Evolutionary conservation across 1,140 invertebrate species (phyloP), one percentile per base, ranked within the genome.

Genomic region (Antheraea pernyi): DNA sequence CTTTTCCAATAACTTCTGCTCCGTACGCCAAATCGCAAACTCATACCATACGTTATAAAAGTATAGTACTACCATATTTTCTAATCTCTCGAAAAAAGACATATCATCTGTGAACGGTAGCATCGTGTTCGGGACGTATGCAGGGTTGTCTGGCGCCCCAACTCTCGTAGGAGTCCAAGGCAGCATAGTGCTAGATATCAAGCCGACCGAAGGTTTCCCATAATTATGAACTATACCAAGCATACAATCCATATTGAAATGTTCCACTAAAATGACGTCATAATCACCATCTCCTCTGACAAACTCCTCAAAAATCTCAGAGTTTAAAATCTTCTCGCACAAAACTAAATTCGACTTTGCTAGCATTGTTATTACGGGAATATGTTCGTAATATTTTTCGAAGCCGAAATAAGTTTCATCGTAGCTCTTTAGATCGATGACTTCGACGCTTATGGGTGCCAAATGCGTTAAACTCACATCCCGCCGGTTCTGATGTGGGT

Each of bases 161-260:
- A 94, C 91, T 18, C 92, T 69, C 19, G 65, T 59, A 80, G 16
- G 89, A 74, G 66, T 88, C 94, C 94, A 95, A 3, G 94, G 90
- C 81, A 95, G 86, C 10, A 94, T 71, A 0, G 91, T 84, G 58
- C 91, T 92, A 4, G 94, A 94, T 76, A 91, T 91, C n/a, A 94
- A 62, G 0, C 90, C 88, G 2, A 96, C 93, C 4, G 94, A 90
- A 0, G 95, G 95, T 3, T 93, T 91, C 66, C 94, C 90, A 36
- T 95, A 94, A 71, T 94, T 92, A 68, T 95, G 83, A 39, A 93
- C 89, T 9, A 96, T 88, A 5, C 92, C 94, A 61, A 95, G 80
- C 78, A 94, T 94, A 70, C 95, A 96, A 65, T 96, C 94, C 8
- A 93, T 94, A 48, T 95, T 95, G 76, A 96, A 96, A 64, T 93